phyloP scores from a whole-genome alignment of 2,888 invertebrate genomes.

The Nipponacmea schrenckii region DNA sequence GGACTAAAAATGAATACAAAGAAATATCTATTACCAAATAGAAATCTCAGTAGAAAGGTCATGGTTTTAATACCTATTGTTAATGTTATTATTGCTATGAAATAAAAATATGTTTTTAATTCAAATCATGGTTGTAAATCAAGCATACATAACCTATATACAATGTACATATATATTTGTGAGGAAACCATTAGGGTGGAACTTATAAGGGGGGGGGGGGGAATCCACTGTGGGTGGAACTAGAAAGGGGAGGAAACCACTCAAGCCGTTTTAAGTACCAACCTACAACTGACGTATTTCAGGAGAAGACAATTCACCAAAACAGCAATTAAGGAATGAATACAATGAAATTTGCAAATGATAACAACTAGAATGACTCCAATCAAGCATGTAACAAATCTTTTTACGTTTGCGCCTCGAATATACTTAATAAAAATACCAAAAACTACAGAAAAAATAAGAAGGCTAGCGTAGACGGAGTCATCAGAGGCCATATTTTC shows the following conservation, averaged over 20 bases:
- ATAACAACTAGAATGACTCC: constrained; percentile 45
- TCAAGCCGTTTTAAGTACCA: too few species aligned
- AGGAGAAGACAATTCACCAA: constrained; percentile 54
- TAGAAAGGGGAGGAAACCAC: too few species aligned
- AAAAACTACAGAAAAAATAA: constrained; percentile 51
- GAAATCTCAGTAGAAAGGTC: too few species aligned
- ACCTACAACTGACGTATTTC: constrained; percentile 23
- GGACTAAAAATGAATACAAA: too few species aligned
- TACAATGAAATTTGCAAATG: constrained; percentile 46
- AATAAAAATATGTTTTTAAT: too few species aligned
- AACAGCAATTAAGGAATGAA: constrained; percentile 53
- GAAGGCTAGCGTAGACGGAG: constrained; percentile 50
- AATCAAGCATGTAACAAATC: constrained; percentile 37
- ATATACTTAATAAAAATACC: constrained; percentile 47
- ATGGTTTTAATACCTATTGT: too few species aligned
- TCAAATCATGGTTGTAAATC: too few species aligned
- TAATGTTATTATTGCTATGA: too few species aligned
- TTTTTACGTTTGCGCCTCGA: constrained; percentile 36
- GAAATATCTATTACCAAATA: too few species aligned
- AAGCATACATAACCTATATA: too few species aligned
- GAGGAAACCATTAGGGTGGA: neutral
- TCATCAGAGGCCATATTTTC: constrained; percentile 52
- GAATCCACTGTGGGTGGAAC: too few species aligned
- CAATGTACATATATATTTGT: neutral
- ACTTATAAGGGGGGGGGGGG: too few species aligned